A percentile compares a stretch with the other conserved stretches of the same genome.
These are phyloP conservation scores for Phengaris arion DNA, from an alignment of 2,888 invertebrate genomes.

Conservation along the genomic window DNA sequence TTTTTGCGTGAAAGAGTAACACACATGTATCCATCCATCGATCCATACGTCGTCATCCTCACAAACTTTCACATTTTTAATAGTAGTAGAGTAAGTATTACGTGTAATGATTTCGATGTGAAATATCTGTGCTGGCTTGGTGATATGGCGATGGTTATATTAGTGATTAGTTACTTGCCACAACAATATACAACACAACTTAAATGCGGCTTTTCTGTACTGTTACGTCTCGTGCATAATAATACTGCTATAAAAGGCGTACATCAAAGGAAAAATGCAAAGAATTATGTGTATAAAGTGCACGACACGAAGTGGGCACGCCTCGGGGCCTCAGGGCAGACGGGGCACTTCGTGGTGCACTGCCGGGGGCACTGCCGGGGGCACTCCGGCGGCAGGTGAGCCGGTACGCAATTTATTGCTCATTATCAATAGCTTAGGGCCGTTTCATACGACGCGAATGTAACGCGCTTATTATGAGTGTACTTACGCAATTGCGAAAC, in stretches of 20 bases:
- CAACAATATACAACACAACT: too few relatives aligned
- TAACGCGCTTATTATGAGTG: constrained; percentile 3
- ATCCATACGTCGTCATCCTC: too few relatives aligned
- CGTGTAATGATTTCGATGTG: too few relatives aligned
- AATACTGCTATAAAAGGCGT: background rate
- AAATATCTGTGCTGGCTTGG: too few relatives aligned
- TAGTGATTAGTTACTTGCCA: too few relatives aligned
- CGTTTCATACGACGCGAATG: background rate
- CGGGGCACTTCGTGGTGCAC: background rate
- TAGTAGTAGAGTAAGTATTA: too few relatives aligned
- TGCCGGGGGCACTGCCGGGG: constrained; percentile 4
- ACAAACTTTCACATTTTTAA: too few relatives aligned
- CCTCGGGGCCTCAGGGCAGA: background rate
- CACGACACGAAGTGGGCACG: background rate
- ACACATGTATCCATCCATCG: too few relatives aligned
- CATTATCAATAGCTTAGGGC: constrained; percentile 24
- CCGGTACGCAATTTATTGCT: constrained; percentile 21
- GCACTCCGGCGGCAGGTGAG: constrained; percentile 7
- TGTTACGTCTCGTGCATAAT: background rate
- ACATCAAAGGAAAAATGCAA: background rate
- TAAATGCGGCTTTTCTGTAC: too few relatives aligned
- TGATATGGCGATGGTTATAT: too few relatives aligned
- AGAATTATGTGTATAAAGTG: background rate
- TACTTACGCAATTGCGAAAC: background rate
- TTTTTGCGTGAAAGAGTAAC: too few relatives aligned